Evolutionary conservation across 2,888 invertebrate species (phyloP).

Genomic region (Agrotis exclamationis): DNA sequence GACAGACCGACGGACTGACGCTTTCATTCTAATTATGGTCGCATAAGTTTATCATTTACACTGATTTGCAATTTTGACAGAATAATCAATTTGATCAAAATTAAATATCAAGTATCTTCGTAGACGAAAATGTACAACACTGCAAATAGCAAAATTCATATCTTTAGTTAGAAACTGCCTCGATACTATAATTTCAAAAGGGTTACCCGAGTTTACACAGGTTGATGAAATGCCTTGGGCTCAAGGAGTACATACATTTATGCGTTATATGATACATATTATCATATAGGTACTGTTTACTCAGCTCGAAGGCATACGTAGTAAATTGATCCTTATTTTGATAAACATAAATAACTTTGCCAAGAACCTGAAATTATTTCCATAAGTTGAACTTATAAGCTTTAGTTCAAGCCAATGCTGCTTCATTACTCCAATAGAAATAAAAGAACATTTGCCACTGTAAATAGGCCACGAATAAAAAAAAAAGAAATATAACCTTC

Average conservation of each 20-base stretch:
- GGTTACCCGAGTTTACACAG: conserved; percentile 44
- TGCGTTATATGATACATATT: not conserved
- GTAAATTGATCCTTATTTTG: not conserved
- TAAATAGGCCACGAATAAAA: too few relatives aligned
- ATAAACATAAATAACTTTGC: not conserved
- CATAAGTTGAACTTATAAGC: too few relatives aligned
- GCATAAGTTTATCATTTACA: not conserved
- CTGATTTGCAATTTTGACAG: not conserved
- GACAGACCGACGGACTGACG: too few relatives aligned
- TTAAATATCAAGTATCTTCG: not conserved
- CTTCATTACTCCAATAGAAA: too few relatives aligned
- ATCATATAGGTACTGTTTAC: not conserved
- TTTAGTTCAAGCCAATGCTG: too few relatives aligned
- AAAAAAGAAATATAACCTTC: too few relatives aligned
- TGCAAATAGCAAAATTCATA: conserved; percentile 19
- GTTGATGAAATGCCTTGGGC: conserved; percentile 48
- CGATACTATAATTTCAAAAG: conserved; percentile 26
- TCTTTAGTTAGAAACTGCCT: not conserved
- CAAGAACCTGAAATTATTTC: too few relatives aligned
- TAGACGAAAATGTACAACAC: conserved; percentile 11
- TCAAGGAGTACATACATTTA: conserved; percentile 8
- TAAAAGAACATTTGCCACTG: too few relatives aligned
- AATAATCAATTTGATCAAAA: not conserved
- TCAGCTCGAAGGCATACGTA: not conserved
- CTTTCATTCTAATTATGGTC: too few relatives aligned